These are phyloP conservation scores for Brenthis ino DNA, from an alignment of 2,888 invertebrate species.

Conservation along the genomic window DNA sequence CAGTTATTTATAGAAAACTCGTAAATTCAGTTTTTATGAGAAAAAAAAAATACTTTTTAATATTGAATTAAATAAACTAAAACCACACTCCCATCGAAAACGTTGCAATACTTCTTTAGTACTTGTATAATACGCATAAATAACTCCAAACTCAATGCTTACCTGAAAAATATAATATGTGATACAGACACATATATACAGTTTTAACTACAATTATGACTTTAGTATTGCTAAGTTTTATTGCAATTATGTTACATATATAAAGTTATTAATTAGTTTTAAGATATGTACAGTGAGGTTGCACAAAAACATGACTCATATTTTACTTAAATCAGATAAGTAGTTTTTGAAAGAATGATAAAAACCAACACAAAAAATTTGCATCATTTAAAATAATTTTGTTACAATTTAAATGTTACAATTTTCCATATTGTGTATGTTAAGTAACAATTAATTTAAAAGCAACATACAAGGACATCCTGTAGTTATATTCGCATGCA, in stretches of 20 bases:
- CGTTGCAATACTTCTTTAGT: constrained; percentile 24
- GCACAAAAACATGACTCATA: not conserved
- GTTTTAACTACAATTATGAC: not conserved
- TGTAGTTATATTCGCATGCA: too few relatives aligned
- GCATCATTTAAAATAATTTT: not conserved
- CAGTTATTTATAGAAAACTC: constrained; percentile 1
- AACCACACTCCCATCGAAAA: constrained; percentile 40
- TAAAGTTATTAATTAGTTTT: too few relatives aligned
- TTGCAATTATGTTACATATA: too few relatives aligned
- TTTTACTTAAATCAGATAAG: not conserved
- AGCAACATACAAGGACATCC: too few relatives aligned
- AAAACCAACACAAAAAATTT: too few relatives aligned
- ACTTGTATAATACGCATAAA: constrained; percentile 23
- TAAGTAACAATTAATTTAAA: too few relatives aligned
- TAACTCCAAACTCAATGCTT: constrained; percentile 49
- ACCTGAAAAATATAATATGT: constrained; percentile 55
- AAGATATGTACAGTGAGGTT: too few relatives aligned
- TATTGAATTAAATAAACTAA: constrained; percentile 17
- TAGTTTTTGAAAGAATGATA: not conserved
- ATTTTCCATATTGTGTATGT: not conserved
- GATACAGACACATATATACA: constrained; percentile 24
- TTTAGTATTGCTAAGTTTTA: too few relatives aligned
- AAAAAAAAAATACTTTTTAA: constrained; percentile 11
- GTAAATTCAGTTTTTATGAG: constrained; percentile 1
- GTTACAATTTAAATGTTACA: not conserved